These are phyloP conservation scores for Gnathonemus echidnorhynchus DNA, from an alignment of 2,113 vertebrate species.

Conservation along the genomic window DNA sequence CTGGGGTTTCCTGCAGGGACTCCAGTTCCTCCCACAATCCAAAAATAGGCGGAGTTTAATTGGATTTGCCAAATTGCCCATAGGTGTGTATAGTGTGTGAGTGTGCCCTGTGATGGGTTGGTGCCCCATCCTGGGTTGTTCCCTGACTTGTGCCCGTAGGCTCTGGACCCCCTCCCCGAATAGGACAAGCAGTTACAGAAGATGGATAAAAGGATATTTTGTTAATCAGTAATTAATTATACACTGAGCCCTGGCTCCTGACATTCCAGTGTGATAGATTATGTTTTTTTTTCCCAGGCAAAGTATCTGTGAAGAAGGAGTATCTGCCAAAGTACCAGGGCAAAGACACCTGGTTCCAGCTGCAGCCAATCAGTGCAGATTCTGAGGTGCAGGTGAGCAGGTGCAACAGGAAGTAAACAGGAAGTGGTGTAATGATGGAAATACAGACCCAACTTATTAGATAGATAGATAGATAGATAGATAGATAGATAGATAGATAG, in stretches of 20 bases:
- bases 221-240: neutral
- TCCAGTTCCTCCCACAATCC: neutral
- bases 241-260: neutral
- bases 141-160: neutral
- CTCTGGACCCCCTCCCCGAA: neutral
- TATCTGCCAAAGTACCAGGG: constrained; percentile 93
- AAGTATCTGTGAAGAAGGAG: constrained; percentile 94
- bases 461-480: neutral
- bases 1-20: neutral
- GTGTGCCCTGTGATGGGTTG: neutral
- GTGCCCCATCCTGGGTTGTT: neutral
- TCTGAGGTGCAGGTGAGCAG: constrained; percentile 91
- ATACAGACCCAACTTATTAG: neutral
- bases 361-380: constrained; percentile 92
- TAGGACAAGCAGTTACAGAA: neutral
- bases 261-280: neutral
- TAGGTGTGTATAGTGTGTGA: neutral
- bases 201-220: neutral
- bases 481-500: too few species aligned
- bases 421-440: neutral
- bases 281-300: constrained; percentile 58
- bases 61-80: neutral
- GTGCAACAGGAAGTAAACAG: neutral
- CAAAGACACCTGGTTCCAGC: constrained; percentile 96
- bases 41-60: neutral